Base-by-base conservation (phyloP, 2,113 vertebrate species). In the Dicerorhinus sumatrensis region DNA sequence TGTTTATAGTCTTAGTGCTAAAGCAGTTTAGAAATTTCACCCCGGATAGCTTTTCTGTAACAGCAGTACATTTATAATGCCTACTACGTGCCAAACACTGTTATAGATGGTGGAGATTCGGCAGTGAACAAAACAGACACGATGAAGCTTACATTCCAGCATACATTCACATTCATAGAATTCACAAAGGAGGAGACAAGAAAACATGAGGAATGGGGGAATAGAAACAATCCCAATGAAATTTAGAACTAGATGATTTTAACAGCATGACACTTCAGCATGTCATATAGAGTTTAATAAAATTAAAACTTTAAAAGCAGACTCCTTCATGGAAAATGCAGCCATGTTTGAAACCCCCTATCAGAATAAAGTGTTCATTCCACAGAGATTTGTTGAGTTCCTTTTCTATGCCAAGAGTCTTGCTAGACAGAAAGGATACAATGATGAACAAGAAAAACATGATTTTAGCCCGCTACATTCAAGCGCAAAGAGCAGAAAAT, bases 281-380 rank as follows among this genome's bases (percentile, higher is more conserved):
- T 63, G 42, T 81, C 56, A 79, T 29, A 31, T 5, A 51, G 29
- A 62, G 31, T 77, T 89, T 79, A 85, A 80, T 62, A 77, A 54
- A 92, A 65, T 79, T 60, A n/a, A 96, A 97, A 51, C 21, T 60
- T 79, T 51, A 56, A 69, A 89, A 89, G 54, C n/a, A 87, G 42
- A 69, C 13, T n/a, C 17, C 48, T 77, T 87, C 58, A 23, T 88
- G 51, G 54, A 94, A 94, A 87, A 62, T 8, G 16, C 7, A 91
- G 42, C 21, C 42, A 31, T 51, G 16, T 48, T 67, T 90, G 65
- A 51, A 73, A 14, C 12, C 2, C 10, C 36, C 10, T 7, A 42
- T 46, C 39, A 89, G 31, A 82, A 89, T 42, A 79, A 91, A 87
- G 39, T 4, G 3, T 77, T 77, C 33, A 70, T 76, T 51, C 65